These are phyloP conservation scores for Epizoanthus fatuus DNA, from an alignment of 92 coral and sea anemone genomes.

Conservation along the genomic window DNA sequence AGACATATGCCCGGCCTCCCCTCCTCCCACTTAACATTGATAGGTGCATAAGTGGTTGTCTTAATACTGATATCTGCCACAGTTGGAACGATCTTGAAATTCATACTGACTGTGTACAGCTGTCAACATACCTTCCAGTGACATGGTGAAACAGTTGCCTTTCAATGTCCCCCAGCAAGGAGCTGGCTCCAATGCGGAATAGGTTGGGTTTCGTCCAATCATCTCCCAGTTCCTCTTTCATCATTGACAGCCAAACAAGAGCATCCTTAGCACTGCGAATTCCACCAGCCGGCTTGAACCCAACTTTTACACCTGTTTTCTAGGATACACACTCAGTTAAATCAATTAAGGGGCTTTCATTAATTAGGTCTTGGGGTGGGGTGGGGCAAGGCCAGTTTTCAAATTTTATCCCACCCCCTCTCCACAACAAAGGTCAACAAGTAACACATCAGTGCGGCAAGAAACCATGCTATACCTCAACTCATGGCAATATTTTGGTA, in stretches of 20 bases:
- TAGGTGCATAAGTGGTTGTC: not conserved
- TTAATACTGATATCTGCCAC: not conserved
- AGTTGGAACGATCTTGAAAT: not conserved
- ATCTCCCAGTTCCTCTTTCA: constrained; percentile 99
- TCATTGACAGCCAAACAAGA: constrained; percentile 92
- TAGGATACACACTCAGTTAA: constrained; percentile 21
- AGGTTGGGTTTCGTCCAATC: constrained; percentile 96
- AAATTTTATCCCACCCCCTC: not conserved
- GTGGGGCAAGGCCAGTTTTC: not conserved
- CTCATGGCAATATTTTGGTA: too few relatives aligned
- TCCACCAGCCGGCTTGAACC: constrained; percentile 99
- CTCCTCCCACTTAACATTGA: too few relatives aligned
- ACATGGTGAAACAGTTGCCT: constrained; percentile 97
- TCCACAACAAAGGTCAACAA: not conserved
- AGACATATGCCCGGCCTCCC: too few relatives aligned
- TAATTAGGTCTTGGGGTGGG: too few relatives aligned
- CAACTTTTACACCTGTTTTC: constrained; percentile 97
- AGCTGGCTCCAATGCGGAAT: constrained; percentile 98
- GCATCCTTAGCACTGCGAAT: constrained; percentile 99
- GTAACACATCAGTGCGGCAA: too few relatives aligned
- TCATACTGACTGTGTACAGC: not conserved
- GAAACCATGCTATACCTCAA: too few relatives aligned
- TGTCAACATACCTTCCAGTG: constrained; percentile 86
- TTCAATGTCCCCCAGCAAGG: constrained; percentile 95
- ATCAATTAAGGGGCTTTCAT: not conserved